Percentiles rank a stretch among this genome's conserved stretches.
These are phyloP conservation scores for Drosophila incognita DNA, from an alignment of 2,888 invertebrate species.

Conservation along the genomic window DNA sequence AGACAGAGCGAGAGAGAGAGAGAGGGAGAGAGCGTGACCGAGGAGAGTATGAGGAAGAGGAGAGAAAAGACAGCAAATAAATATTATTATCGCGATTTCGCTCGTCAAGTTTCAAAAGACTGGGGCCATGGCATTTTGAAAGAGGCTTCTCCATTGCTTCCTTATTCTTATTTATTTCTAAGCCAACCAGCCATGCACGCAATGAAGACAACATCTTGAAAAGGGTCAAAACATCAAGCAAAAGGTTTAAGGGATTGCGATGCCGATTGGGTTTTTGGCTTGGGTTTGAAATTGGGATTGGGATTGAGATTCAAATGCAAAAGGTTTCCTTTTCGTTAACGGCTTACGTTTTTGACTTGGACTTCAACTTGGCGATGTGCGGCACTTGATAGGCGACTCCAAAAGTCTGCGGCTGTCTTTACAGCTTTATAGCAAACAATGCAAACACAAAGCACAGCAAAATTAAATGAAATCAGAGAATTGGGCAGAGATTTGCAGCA, in stretches of 20 bases:
- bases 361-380: constrained; percentile 58
- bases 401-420: constrained; percentile 55
- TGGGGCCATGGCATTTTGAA: constrained; percentile 45
- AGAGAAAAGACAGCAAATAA: constrained; percentile 61
- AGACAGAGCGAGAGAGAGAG: not conserved
- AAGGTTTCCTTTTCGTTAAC: constrained; percentile 47
- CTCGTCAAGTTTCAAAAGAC: constrained; percentile 49
- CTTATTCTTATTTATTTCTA: constrained; percentile 53
- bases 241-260: constrained; percentile 62
- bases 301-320: constrained; percentile 67
- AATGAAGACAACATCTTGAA: constrained; percentile 80
- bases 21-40: not conserved
- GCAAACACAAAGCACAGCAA: constrained; percentile 32
- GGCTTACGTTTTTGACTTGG: constrained; percentile 43
- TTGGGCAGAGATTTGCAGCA: constrained; percentile 63
- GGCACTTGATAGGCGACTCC: constrained; percentile 63
- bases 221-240: constrained; percentile 80
- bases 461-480: constrained; percentile 64
- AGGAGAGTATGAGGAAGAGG: not conserved
- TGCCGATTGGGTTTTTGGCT: constrained; percentile 25
- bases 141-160: constrained; percentile 54
- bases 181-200: constrained; percentile 56
- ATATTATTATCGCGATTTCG: constrained; percentile 73
- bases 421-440: constrained; percentile 65
- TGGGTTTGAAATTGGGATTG: not conserved